Conservation (phyloP, 2,888 invertebrate genomes). For the Lingula anatina region DNA sequence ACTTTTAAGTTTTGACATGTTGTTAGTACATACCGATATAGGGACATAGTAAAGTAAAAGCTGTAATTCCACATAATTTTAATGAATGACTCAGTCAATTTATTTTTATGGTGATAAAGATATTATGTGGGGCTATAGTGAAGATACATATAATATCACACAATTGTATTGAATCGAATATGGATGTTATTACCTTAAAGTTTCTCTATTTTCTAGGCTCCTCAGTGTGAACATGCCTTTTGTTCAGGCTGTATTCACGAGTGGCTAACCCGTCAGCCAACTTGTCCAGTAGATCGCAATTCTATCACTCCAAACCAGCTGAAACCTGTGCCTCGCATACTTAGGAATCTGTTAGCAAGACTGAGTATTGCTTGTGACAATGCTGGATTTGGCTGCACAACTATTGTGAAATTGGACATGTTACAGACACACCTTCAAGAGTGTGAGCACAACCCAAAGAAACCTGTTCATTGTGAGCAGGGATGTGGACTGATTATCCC, state of each 20-base stretch:
- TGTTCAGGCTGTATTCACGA: slow-evolving; percentile 87
- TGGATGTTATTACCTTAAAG: too few relatives aligned
- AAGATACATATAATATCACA: too few relatives aligned
- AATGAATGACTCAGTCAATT: too few relatives aligned
- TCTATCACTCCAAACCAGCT: slow-evolving; percentile 80
- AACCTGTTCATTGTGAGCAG: slow-evolving; percentile 86
- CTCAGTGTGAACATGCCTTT: slow-evolving; percentile 93
- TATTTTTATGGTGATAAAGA: too few relatives aligned
- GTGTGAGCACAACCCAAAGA: slow-evolving; percentile 90
- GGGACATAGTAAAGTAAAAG: too few relatives aligned
- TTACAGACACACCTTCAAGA: slow-evolving; percentile 80
- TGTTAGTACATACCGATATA: too few relatives aligned
- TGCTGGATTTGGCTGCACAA: slow-evolving; percentile 77
- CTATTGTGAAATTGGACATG: slow-evolving; percentile 78
- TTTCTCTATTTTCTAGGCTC: slow-evolving; percentile 82
- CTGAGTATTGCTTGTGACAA: slow-evolving; percentile 89
- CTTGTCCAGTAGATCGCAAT: slow-evolving; percentile 90
- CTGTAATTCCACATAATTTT: too few relatives aligned
- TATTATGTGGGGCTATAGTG: too few relatives aligned
- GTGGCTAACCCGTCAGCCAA: slow-evolving; percentile 90
- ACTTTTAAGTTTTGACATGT: too few relatives aligned
- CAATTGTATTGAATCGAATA: too few relatives aligned
- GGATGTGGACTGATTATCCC: slow-evolving; percentile 92
- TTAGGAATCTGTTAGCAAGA: slow-evolving; percentile 80
- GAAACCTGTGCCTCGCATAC: slow-evolving; percentile 86